Base-by-base conservation (phyloP, 2,888 invertebrate genomes). In the Drosophila leonis region DNA sequence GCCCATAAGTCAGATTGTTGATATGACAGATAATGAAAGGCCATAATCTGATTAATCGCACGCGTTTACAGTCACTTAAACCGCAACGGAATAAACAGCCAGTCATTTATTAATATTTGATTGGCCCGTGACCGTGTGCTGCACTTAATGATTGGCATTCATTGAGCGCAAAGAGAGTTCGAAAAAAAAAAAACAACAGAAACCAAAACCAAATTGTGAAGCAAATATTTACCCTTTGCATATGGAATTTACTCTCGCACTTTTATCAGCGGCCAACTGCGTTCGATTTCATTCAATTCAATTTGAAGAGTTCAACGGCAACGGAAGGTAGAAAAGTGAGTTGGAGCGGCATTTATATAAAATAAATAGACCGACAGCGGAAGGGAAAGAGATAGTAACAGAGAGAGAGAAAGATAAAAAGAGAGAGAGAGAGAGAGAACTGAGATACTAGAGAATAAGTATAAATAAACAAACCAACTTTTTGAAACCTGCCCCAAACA, bases 381-480 rank as follows among this genome's bases (percentile, higher is more conserved):
- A 42, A 39, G 27, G 12, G 13, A 33, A 8, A 35, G 27, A 20
- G 24, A n/a, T 10, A 15, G 12, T 0, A 13, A n/a, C 0, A 6
- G 24, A 12, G 12, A 44, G 12, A 13, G 15, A 46, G 15, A 12
- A 27, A n/a, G 29, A 13, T n/a, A n/a, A n/a, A n/a, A n/a, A 44
- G 15, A 13, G 15, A 46, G 15, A 12, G 33, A n/a, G 29, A 13
- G 9, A 0, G 31, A 7, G n/a, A 3, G 48, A 18, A 18, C 6
- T 52, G 24, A 65, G 86, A 81, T 83, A 87, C 64, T 75, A 54
- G 54, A 42, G 70, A 70, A 81, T 67, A 75, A 61, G 60, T 72
- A 86, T 70, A 88, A 80, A 78, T 80, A 78, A 71, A 86, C 70
- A 66, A 82, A 75, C 62, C 75, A 81, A 82, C 77, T 80, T 72